Conservation (phyloP, 2,888 invertebrate genomes). For the Panopea generosa region DNA sequence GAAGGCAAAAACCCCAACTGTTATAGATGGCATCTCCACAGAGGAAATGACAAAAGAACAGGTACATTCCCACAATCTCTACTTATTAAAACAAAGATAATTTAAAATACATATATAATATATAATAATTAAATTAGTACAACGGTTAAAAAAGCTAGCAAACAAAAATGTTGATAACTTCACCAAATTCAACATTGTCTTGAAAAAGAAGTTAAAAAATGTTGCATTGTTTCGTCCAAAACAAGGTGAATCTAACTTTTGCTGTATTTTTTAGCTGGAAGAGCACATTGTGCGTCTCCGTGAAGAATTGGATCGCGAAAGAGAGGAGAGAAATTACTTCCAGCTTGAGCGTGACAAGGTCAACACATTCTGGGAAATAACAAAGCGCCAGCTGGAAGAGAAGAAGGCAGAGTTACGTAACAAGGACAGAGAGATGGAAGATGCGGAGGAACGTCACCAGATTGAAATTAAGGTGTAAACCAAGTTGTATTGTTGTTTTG, state of each 20-base stretch:
- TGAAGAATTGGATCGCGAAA: slow-evolving; percentile 96
- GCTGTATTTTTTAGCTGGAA: slow-evolving; percentile 93
- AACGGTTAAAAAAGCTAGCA: too few species aligned
- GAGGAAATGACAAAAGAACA: slow-evolving; percentile 97
- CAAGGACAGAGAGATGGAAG: slow-evolving; percentile 95
- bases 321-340: slow-evolving; percentile 98
- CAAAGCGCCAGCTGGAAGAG: slow-evolving; percentile 95
- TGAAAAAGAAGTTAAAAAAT: too few species aligned
- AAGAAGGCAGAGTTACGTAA: slow-evolving; percentile 90
- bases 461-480: slow-evolving; percentile 90
- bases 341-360: slow-evolving; percentile 97
- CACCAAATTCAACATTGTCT: too few species aligned
- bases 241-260: too few species aligned
- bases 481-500: too few species aligned
- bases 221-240: too few species aligned
- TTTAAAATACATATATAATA: neutral
- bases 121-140: too few species aligned
- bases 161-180: too few species aligned
- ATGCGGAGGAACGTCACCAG: slow-evolving; percentile 94
- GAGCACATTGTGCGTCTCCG: slow-evolving; percentile 93
- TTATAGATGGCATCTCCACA: slow-evolving; percentile 95
- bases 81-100: neutral
- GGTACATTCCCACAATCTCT: slow-evolving; percentile 77
- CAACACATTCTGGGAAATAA: slow-evolving; percentile 98
- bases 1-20: slow-evolving; percentile 83